Base-by-base conservation (phyloP, 2,888 invertebrate species). In the Drosophila neotestacea region DNA sequence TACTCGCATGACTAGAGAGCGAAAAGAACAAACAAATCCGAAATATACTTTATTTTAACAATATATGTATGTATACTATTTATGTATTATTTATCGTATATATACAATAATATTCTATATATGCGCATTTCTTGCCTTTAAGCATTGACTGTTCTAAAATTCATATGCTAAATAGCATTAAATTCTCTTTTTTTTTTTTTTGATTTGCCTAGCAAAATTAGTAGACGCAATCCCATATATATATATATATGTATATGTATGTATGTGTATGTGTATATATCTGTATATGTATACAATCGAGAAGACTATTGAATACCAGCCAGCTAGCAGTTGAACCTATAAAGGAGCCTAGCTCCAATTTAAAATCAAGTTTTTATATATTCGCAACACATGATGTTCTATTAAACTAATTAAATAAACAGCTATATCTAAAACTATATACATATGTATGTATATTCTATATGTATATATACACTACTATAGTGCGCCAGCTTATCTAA, bases 21-120 rank as follows among this genome's bases (percentile, higher is more conserved):
- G 42, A 52, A 61, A 67, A 32, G 32, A 6, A 6, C 22, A 32
- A 50, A 48, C 6, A 22, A n/a, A 50, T 42, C 28, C 56, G 48
- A 78, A 69, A 78, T 74, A 55, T 74, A 71, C 68, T 71, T 81
- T 73, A 81, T 65, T 58, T 64, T 60, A 66, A 54, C 47, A 62
- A 36, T 38, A 47, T 69, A 51, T 36, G 7, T 11, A 51, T 41
- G 16, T 39, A 52, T 30, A 22, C 22, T 42, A 16, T 32, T 30
- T 30, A 38, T 27, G 11, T 3, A 27, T 38, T 48, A 47, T 46
- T 22, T 30, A 48, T 30, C 28, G 10, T 38, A 65, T 48, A 56
- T 32, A 54, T 30, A 38, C 4, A 22, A 22, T 42, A 22, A 22
- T 39, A 47, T 39, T 38, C 39, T 58, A 46, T 70, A 47, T 50